phyloP scores from a whole-genome alignment of 2,888 invertebrate genomes.

The Sarcophaga rosellei region DNA sequence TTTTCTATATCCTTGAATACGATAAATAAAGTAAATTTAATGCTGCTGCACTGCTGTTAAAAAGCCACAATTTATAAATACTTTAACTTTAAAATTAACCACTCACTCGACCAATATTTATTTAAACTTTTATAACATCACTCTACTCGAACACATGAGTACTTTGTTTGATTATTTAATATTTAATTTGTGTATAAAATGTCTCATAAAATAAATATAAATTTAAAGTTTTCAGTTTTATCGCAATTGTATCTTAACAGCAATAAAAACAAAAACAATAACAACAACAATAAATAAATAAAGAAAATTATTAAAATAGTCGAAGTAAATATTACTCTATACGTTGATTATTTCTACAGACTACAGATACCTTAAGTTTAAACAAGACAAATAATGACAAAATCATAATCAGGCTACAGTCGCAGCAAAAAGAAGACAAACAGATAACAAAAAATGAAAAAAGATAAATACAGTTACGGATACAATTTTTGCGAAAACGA shows the following conservation, averaged over 20 bases:
- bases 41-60: neutral
- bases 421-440: too few relatives aligned
- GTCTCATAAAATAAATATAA: constrained; percentile 12
- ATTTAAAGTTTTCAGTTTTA: neutral
- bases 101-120: neutral
- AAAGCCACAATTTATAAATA: constrained; percentile 19
- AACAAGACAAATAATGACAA: constrained; percentile 29
- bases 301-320: constrained; percentile 1
- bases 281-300: neutral
- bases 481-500: neutral
- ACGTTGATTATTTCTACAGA: too few relatives aligned
- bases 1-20: neutral
- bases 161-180: neutral
- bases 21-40: neutral
- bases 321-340: constrained; percentile 29
- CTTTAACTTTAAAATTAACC: constrained; percentile 8
- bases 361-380: constrained; percentile 23
- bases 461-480: neutral
- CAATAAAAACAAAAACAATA: neutral
- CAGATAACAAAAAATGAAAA: too few relatives aligned
- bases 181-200: constrained; percentile 18
- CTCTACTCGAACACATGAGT: neutral
- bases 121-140: neutral
- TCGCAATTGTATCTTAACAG: neutral
- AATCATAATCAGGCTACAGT: constrained; percentile 5